phyloP scores from a whole-genome alignment of 1,140 invertebrate species.

The Magallana gigas region DNA sequence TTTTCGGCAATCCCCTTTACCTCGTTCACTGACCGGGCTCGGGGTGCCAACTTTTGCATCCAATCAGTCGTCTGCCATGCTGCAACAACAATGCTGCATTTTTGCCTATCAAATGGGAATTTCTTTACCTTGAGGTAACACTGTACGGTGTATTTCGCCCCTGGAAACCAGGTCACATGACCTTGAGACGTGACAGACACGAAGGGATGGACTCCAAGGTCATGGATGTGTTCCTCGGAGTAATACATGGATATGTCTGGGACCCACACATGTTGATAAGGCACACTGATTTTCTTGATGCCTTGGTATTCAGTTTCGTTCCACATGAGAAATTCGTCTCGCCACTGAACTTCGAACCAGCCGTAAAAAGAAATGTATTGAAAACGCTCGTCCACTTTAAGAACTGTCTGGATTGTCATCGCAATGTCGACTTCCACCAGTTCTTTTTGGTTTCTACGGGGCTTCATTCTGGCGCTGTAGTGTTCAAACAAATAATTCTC shows the following conservation, averaged over 20 bases:
- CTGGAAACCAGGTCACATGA: slow-evolving; percentile 35
- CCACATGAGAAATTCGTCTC: slow-evolving; percentile 37
- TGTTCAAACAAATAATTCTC: background rate
- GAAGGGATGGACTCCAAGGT: slow-evolving; percentile 7
- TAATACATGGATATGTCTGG: slow-evolving; percentile 39
- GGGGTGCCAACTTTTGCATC: background rate
- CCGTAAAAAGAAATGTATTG: slow-evolving; percentile 25
- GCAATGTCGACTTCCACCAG: slow-evolving; percentile 18
- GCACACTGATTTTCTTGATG: slow-evolving; percentile 18
- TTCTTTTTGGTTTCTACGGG: slow-evolving; percentile 20
- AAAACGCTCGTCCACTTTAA: slow-evolving; percentile 36
- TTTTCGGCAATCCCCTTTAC: background rate
- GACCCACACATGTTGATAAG: slow-evolving; percentile 7
- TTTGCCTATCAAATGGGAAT: slow-evolving; percentile 39
- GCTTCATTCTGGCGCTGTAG: slow-evolving; percentile 5
- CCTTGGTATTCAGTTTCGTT: slow-evolving; percentile 3
- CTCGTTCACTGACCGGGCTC: background rate
- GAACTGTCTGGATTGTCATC: background rate
- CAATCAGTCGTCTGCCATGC: slow-evolving; percentile 41
- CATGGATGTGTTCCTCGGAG: background rate
- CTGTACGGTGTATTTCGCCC: slow-evolving; percentile 5
- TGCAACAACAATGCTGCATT: slow-evolving; percentile 12
- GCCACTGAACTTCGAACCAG: slow-evolving; percentile 20
- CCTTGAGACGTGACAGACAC: slow-evolving; percentile 3
- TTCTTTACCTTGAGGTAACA: slow-evolving; percentile 1